These are phyloP conservation scores for Itoplectis maculator DNA, from an alignment of 2,888 invertebrate species.

Conservation along the genomic window DNA sequence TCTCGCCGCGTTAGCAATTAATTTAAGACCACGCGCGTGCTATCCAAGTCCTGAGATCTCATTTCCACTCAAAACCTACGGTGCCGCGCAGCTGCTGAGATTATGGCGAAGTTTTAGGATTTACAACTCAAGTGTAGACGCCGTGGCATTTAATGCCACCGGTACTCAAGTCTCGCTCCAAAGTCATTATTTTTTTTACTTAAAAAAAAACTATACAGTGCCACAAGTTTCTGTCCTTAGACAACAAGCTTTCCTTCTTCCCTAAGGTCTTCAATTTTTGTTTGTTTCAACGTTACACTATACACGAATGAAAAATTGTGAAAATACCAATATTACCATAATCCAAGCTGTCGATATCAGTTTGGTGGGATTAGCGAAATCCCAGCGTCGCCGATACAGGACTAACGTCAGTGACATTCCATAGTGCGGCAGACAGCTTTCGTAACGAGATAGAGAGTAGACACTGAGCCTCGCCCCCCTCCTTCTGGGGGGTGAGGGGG, in stretches of 20 bases:
- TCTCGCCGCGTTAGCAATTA: slow-evolving; percentile 55
- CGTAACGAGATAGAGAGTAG: slow-evolving; percentile 29
- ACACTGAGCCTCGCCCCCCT: slow-evolving; percentile 6
- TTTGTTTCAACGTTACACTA: not conserved
- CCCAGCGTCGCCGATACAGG: slow-evolving; percentile 6
- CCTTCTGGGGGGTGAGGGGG: too few species aligned
- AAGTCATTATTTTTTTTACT: not conserved
- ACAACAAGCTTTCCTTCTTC: too few species aligned
- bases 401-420: not conserved
- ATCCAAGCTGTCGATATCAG: slow-evolving; percentile 13
- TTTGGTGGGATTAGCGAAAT: slow-evolving; percentile 23
- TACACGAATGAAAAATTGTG: not conserved
- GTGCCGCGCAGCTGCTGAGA: slow-evolving; percentile 33
- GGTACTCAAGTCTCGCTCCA: not conserved
- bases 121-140: slow-evolving; percentile 18
- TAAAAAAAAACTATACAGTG: not conserved
- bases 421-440: slow-evolving; percentile 17
- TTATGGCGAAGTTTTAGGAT: slow-evolving; percentile 49
- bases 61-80: slow-evolving; percentile 53
- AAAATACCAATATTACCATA: not conserved
- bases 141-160: not conserved
- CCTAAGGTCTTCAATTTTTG: too few species aligned
- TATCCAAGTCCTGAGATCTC: slow-evolving; percentile 58
- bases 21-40: slow-evolving; percentile 57
- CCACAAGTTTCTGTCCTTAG: too few species aligned